phyloP scores from a whole-genome alignment of 35 echinoderm and acorn worm species.

The Acanthaster planci region DNA sequence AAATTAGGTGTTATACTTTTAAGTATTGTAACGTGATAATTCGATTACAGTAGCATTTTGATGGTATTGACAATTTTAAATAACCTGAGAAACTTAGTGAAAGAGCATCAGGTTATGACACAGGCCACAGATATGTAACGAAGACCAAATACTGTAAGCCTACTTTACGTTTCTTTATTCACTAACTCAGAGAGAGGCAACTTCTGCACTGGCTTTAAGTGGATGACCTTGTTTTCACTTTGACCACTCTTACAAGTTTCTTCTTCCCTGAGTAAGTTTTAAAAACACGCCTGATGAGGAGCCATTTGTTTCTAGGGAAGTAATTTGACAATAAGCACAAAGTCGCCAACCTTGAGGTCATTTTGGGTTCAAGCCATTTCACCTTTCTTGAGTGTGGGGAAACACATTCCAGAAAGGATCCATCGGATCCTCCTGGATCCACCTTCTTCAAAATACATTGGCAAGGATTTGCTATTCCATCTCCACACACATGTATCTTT shows the following conservation, averaged over 20 bases:
- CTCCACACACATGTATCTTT: constrained; percentile 40
- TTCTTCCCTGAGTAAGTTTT: constrained; percentile 47
- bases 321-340: constrained; percentile 47
- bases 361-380: constrained; percentile 34
- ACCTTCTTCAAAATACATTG: constrained; percentile 67
- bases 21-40: neutral
- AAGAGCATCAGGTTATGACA: neutral
- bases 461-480: constrained; percentile 57
- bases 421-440: constrained; percentile 55
- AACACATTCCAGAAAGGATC: too few relatives aligned
- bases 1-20: neutral
- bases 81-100: neutral
- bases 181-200: neutral
- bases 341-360: constrained; percentile 38
- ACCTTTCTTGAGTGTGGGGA: constrained; percentile 27
- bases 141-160: neutral
- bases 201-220: constrained; percentile 16
- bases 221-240: constrained; percentile 19
- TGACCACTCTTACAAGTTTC: constrained; percentile 29
- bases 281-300: constrained; percentile 14
- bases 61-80: neutral
- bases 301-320: constrained; percentile 42
- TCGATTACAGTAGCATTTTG: neutral
- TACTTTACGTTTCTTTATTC: neutral
- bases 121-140: neutral